phyloP scores from a whole-genome alignment of 2,888 invertebrate genomes.

The Acrobasis suavella region DNA sequence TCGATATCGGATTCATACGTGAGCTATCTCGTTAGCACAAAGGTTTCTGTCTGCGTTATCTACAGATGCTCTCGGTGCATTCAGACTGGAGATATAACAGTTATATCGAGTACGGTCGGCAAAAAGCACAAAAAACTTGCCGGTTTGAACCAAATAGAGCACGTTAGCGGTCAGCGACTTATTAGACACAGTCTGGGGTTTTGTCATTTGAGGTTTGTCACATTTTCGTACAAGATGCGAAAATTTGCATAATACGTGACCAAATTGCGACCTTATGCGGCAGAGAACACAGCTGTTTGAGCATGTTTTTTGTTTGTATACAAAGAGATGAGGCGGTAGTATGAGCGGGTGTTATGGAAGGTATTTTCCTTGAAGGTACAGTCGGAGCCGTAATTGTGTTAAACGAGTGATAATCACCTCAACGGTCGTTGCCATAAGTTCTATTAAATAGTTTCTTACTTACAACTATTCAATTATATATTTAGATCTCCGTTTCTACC shows the following conservation, averaged over 20 bases:
- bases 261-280: slow-evolving; percentile 23
- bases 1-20: slow-evolving; percentile 37
- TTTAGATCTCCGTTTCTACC: no score
- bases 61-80: slow-evolving; percentile 29
- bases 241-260: slow-evolving; percentile 24
- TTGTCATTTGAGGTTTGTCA: slow-evolving; percentile 39
- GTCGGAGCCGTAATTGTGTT: not conserved
- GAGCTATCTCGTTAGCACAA: slow-evolving; percentile 42
- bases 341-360: slow-evolving; percentile 2
- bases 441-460: not conserved
- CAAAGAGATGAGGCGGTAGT: slow-evolving; percentile 8
- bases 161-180: slow-evolving; percentile 35
- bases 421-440: not conserved
- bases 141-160: slow-evolving; percentile 46
- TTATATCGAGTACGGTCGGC: slow-evolving; percentile 27
- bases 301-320: slow-evolving; percentile 23
- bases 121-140: slow-evolving; percentile 48
- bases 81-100: slow-evolving; percentile 15
- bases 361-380: slow-evolving; percentile 18
- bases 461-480: no score
- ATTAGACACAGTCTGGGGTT: slow-evolving; percentile 31
- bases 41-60: slow-evolving; percentile 60
- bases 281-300: slow-evolving; percentile 19
- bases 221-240: slow-evolving; percentile 35
- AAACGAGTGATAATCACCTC: not conserved